phyloP scores from a whole-genome alignment of 2,113 vertebrate genomes.

The Neomonachus schauinslandi region DNA sequence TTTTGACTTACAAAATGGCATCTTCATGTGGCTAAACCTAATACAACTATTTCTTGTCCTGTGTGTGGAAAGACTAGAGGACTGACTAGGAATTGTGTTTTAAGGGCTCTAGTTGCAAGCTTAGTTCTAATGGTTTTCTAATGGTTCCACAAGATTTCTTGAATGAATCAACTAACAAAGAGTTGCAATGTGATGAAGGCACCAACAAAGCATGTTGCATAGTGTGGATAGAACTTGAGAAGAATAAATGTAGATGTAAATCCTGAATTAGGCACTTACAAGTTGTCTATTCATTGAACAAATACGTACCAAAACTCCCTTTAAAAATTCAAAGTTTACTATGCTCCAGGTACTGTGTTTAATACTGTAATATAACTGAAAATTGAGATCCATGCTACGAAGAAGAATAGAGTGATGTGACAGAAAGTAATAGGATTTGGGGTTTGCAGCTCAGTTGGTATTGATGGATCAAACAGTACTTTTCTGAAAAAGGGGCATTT shows the following conservation, averaged over 20 bases:
- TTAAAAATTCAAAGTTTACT: not conserved
- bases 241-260: not conserved
- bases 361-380: not conserved
- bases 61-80: not conserved
- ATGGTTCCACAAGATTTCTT: not conserved
- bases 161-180: not conserved
- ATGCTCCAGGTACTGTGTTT: not conserved
- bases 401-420: not conserved
- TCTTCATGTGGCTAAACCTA: not conserved
- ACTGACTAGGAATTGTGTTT: not conserved
- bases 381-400: not conserved
- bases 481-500: not conserved
- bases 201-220: not conserved
- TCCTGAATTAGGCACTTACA: not conserved
- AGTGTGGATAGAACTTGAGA: not conserved
- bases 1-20: not conserved
- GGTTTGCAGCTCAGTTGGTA: not conserved
- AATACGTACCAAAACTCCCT: not conserved
- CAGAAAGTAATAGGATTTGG: not conserved
- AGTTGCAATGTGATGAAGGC: not conserved
- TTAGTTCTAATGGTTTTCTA: conserved; percentile 25
- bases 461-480: not conserved
- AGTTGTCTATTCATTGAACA: not conserved
- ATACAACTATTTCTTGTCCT: not conserved
- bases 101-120: not conserved